Conservation (phyloP, 2,113 vertebrate species). For the Perccottus glenii region DNA sequence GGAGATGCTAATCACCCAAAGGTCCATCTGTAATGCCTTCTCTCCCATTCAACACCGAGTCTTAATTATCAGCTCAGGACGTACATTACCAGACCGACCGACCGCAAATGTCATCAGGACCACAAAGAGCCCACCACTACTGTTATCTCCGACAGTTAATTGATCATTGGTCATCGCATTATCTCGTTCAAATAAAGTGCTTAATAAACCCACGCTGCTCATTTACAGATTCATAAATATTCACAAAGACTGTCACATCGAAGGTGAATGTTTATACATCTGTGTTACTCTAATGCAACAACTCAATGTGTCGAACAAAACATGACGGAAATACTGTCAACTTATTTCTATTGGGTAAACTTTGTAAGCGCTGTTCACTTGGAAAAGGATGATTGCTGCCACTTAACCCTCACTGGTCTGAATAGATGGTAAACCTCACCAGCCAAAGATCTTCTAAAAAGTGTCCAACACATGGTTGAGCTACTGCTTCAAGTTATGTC, state of each 20-base stretch:
- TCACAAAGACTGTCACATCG: slow-evolving; percentile 21
- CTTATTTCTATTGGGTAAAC: no score
- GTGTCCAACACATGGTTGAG: no score
- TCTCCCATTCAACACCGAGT: slow-evolving; percentile 66
- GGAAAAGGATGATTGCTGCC: no score
- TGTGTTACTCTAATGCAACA: neutral
- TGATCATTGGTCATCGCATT: slow-evolving; percentile 73
- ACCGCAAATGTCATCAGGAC: slow-evolving; percentile 73
- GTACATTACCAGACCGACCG: slow-evolving; percentile 72
- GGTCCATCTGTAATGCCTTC: slow-evolving; percentile 71
- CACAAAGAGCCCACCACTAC: slow-evolving; percentile 57
- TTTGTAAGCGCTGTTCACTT: no score
- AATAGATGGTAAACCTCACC: no score
- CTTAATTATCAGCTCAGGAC: slow-evolving; percentile 79
- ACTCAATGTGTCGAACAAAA: no score
- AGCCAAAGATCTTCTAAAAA: no score
- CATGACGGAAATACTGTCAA: no score
- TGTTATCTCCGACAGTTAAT: slow-evolving; percentile 61
- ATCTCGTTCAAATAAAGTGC: slow-evolving; percentile 66
- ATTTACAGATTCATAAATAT: slow-evolving; percentile 55
- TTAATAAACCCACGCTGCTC: slow-evolving; percentile 54
- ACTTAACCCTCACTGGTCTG: no score
- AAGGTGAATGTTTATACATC: slow-evolving; percentile 17
- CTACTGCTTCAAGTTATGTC: no score
- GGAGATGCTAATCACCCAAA: slow-evolving; percentile 75